A percentile compares a stretch with the other conserved stretches of the same genome.
Conservation (phyloP, 2,888 invertebrate genomes). For the Ceramica pisi region DNA sequence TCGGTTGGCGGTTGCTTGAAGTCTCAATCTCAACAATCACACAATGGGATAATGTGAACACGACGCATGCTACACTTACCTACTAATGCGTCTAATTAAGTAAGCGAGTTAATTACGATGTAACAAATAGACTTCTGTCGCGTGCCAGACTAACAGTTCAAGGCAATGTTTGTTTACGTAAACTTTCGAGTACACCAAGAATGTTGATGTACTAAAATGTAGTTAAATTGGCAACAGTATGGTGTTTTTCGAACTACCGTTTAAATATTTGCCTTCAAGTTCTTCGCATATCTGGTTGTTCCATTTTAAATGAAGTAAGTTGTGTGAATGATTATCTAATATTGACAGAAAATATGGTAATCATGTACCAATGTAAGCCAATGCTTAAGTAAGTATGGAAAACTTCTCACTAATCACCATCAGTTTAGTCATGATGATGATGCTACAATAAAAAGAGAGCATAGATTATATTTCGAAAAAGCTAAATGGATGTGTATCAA, state of each 20-base stretch:
- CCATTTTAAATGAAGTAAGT: slow-evolving; percentile 4
- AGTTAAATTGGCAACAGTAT: slow-evolving; percentile 35
- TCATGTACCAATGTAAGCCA: neutral
- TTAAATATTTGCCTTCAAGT: slow-evolving; percentile 27
- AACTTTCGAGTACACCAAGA: slow-evolving; percentile 40
- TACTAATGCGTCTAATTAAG: slow-evolving; percentile 71
- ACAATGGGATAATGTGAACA: slow-evolving; percentile 64
- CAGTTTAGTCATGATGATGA: neutral
- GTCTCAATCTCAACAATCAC: slow-evolving; percentile 67
- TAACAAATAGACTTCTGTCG: slow-evolving; percentile 70
- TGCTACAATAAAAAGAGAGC: neutral
- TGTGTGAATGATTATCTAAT: slow-evolving; percentile 17
- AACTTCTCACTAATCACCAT: neutral
- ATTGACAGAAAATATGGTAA: slow-evolving; percentile 14
- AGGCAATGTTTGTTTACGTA: slow-evolving; percentile 76
- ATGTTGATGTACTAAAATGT: slow-evolving; percentile 11
- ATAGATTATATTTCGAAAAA: neutral
- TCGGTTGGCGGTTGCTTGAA: slow-evolving; percentile 48
- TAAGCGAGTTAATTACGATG: slow-evolving; percentile 67
- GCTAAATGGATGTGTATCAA: neutral
- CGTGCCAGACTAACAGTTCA: slow-evolving; percentile 69
- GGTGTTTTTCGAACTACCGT: slow-evolving; percentile 6
- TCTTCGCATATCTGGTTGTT: slow-evolving; percentile 22
- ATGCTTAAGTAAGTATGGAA: too few species aligned
- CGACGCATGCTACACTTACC: slow-evolving; percentile 64